Conservation (phyloP, 2,113 vertebrate genomes). For the Tupaia tana region DNA sequence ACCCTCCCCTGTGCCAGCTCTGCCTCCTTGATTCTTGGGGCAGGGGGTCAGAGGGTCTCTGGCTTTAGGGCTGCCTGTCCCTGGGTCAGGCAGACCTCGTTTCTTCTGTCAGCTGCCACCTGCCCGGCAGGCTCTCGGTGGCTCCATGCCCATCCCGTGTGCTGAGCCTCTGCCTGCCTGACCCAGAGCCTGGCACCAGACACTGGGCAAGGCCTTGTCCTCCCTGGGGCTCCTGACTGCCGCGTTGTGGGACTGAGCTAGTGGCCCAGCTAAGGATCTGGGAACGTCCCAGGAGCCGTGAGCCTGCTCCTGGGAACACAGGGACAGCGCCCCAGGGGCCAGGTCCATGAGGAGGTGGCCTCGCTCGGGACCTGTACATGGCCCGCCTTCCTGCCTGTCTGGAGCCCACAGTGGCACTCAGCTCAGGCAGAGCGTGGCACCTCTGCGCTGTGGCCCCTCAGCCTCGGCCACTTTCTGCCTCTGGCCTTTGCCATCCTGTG, state of each 20-base stretch:
- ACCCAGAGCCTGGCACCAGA: accelerated
- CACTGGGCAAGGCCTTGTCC: no score
- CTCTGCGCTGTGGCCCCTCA: neutral
- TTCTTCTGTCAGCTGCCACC: neutral
- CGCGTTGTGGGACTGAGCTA: neutral
- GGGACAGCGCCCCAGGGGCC: no score
- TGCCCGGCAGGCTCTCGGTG: neutral
- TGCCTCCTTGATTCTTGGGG: neutral
- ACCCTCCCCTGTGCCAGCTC: no score
- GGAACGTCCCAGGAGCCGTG: neutral
- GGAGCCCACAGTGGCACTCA: neutral
- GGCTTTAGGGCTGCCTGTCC: neutral
- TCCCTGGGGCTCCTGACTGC: neutral
- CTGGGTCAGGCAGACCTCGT: no score
- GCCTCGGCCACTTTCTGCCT: neutral
- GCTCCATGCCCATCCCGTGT: neutral
- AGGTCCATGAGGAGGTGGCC: neutral
- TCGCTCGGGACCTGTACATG: neutral
- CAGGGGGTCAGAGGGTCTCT: neutral
- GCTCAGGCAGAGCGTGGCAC: neutral
- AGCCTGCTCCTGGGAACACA: neutral
- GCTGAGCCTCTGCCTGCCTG: neutral
- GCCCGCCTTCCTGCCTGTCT: neutral
- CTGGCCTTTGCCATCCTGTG: neutral
- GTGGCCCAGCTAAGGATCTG: no score